These are phyloP conservation scores for Cenopis cana DNA, from an alignment of 2,888 invertebrate genomes.

Conservation along the genomic window DNA sequence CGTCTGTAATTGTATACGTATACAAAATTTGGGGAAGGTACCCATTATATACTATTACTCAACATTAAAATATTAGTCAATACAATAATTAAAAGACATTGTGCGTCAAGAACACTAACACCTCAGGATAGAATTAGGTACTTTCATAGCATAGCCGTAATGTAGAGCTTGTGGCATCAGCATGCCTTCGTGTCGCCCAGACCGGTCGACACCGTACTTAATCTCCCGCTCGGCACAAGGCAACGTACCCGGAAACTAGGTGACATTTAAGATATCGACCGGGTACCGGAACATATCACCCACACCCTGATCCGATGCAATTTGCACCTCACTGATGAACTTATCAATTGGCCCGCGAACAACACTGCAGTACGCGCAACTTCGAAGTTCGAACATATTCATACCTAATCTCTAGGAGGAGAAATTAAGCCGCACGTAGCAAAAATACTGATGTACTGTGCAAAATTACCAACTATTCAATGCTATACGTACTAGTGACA, in stretches of 20 bases:
- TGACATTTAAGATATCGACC: slow-evolving; percentile 74
- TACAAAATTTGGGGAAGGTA: too few species aligned
- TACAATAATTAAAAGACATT: slow-evolving; percentile 16
- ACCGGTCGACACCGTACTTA: slow-evolving; percentile 59
- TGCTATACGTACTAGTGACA: too few species aligned
- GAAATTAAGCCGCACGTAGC: background rate
- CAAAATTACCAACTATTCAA: too few species aligned
- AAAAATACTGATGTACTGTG: background rate
- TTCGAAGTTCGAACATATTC: too few species aligned
- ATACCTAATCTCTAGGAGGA: background rate
- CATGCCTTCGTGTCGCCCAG: slow-evolving; percentile 51
- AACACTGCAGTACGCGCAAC: background rate
- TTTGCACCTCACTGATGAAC: slow-evolving; percentile 42
- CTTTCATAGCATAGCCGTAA: slow-evolving; percentile 44
- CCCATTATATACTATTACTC: too few species aligned
- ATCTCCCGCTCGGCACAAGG: slow-evolving; percentile 56
- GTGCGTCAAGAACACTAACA: slow-evolving; percentile 2
- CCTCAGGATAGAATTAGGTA: slow-evolving; percentile 32
- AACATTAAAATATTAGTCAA: background rate
- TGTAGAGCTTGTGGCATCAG: slow-evolving; percentile 54
- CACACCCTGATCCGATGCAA: slow-evolving; percentile 52
- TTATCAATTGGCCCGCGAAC: slow-evolving; percentile 33
- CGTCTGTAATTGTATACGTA: too few species aligned
- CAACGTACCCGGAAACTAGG: slow-evolving; percentile 67
- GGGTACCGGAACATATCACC: slow-evolving; percentile 59